A percentile compares a stretch with the other conserved stretches of the same genome.
Evolutionary conservation across 2,797 vertebrate genomes (phyloP).

Genomic region (Alcedo atthis): DNA sequence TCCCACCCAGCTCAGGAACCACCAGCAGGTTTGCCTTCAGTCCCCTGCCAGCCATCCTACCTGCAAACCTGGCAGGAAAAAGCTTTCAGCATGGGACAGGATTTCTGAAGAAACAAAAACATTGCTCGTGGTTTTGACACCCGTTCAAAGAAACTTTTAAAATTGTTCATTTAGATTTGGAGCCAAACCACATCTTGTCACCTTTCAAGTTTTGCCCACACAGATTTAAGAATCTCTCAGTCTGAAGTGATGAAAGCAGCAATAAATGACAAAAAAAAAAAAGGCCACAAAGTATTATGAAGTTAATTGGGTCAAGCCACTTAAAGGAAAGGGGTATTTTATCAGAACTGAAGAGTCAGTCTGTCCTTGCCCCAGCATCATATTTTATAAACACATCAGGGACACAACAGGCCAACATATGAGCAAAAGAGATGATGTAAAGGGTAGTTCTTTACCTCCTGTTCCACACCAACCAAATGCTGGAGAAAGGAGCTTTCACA

Average conservation of each 20-base stretch:
- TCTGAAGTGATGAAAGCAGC: background rate
- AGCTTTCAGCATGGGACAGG: background rate
- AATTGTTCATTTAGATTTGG: background rate
- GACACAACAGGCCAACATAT: background rate
- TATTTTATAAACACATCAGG: background rate
- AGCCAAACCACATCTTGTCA: background rate
- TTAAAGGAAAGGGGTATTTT: background rate
- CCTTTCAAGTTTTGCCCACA: background rate
- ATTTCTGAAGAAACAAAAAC: background rate
- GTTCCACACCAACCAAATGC: background rate
- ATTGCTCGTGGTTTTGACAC: background rate
- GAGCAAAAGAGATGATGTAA: background rate
- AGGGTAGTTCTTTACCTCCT: background rate
- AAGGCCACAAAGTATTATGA: background rate
- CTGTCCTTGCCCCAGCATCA: background rate
- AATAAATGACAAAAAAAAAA: background rate
- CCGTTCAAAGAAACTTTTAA: background rate
- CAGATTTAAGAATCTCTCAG: background rate
- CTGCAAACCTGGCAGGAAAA: background rate
- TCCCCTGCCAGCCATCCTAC: background rate
- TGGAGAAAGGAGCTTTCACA: background rate
- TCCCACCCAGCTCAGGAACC: background rate
- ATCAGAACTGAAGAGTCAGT: background rate
- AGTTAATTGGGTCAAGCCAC: background rate
- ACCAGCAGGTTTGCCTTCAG: background rate